These are phyloP conservation scores for Lasaia peninsularis DNA, from an alignment of 1,140 invertebrate species.

Conservation along the genomic window DNA sequence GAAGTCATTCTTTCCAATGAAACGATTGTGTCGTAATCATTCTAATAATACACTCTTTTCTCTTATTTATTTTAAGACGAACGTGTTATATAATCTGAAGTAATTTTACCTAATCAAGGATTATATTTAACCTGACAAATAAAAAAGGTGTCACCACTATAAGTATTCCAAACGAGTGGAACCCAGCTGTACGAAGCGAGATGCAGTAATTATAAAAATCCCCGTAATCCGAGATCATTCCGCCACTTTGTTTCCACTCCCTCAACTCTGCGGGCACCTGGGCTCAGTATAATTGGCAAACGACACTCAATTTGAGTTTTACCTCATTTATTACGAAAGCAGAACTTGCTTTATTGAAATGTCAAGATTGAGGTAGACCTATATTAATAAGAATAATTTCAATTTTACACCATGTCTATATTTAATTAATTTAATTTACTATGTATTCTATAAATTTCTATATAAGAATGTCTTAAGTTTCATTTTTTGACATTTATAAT, in stretches of 20 bases:
- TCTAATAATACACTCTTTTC: no score
- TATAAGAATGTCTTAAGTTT: no score
- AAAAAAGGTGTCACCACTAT: not conserved
- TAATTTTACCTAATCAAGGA: not conserved
- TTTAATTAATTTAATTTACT: not conserved
- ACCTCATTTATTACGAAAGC: not conserved
- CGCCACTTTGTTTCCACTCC: conserved; percentile 49
- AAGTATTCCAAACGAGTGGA: conserved; percentile 2
- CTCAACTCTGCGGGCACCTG: conserved; percentile 34
- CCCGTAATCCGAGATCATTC: conserved; percentile 51
- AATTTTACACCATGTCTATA: not conserved
- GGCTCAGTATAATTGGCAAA: conserved; percentile 22
- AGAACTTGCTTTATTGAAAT: not conserved
- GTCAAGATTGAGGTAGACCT: not conserved
- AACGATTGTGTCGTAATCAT: no score
- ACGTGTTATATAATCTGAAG: no score
- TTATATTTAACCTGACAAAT: not conserved
- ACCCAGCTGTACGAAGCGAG: conserved; percentile 26
- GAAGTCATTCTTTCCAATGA: no score
- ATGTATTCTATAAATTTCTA: no score
- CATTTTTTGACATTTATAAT: no score
- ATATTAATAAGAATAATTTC: not conserved
- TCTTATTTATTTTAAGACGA: no score
- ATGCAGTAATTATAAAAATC: conserved; percentile 53
- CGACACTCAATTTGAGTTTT: not conserved